A percentile compares a stretch with the other conserved stretches of the same genome.
Evolutionary conservation across 2,797 vertebrate genomes (phyloP).

Genomic region (Phoeniculus purpureus): DNA sequence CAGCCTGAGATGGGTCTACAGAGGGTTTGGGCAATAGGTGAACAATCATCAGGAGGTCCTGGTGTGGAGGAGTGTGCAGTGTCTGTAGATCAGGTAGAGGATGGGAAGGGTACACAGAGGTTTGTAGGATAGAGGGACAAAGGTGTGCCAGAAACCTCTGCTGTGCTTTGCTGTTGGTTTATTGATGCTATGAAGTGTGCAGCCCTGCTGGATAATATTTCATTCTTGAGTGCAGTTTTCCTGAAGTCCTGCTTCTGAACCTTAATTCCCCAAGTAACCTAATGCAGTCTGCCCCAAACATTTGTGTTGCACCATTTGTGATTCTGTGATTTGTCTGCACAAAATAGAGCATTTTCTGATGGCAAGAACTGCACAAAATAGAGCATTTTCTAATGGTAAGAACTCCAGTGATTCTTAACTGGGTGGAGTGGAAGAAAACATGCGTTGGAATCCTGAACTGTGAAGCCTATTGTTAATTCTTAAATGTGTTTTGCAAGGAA

Average conservation of each 20-base stretch:
- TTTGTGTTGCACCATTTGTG: slow-evolving; percentile 1
- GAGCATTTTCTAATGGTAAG: background rate
- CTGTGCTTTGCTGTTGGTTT: background rate
- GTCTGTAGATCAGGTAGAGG: background rate
- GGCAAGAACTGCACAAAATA: slow-evolving; percentile 36
- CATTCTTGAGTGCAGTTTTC: background rate
- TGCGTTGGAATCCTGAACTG: slow-evolving; percentile 30
- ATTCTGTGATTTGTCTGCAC: background rate
- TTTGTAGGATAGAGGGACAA: background rate
- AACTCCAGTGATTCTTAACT: background rate
- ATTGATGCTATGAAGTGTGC: background rate
- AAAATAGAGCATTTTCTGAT: slow-evolving; percentile 23
- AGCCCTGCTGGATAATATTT: background rate
- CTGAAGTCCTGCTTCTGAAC: background rate
- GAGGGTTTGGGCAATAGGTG: background rate
- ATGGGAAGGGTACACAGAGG: background rate
- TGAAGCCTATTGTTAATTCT: slow-evolving; percentile 31
- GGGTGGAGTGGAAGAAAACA: background rate
- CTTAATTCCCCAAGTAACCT: background rate
- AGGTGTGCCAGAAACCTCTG: background rate
- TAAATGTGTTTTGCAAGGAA: background rate
- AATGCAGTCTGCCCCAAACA: background rate
- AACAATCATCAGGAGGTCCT: background rate
- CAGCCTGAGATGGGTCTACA: background rate
- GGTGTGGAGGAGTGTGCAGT: background rate